These are phyloP conservation scores for Cyrtodaria siliqua DNA, from an alignment of 2,888 invertebrate genomes.

Conservation along the genomic window DNA sequence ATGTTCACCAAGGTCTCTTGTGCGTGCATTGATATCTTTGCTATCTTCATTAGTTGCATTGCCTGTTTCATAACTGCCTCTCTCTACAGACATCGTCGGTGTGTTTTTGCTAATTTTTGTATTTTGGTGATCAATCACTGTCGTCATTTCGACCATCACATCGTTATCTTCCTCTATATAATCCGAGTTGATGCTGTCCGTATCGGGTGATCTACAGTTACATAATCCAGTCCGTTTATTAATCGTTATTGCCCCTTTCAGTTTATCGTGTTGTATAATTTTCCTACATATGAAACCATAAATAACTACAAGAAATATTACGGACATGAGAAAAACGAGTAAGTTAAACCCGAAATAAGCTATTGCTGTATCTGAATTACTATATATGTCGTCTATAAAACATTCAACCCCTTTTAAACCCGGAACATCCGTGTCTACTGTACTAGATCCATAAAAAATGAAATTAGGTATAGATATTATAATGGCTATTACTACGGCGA, in stretches of 20 bases:
- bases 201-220: constrained; percentile 19
- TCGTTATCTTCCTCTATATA: constrained; percentile 16
- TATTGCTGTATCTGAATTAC: constrained; percentile 48
- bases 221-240: constrained; percentile 16
- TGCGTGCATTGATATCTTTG: neutral
- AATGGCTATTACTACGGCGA: constrained; percentile 51
- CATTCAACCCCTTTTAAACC: constrained; percentile 67
- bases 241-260: constrained; percentile 23
- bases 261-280: constrained; percentile 49
- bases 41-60: neutral
- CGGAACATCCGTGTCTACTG: constrained; percentile 47
- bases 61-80: neutral
- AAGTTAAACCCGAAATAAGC: constrained; percentile 65
- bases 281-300: constrained; percentile 65
- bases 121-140: neutral
- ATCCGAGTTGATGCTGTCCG: constrained; percentile 10
- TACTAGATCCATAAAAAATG: constrained; percentile 69
- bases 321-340: constrained; percentile 58
- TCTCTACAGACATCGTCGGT: neutral
- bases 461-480: constrained; percentile 67
- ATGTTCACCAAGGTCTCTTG: neutral
- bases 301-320: constrained; percentile 58
- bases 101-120: neutral
- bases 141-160: constrained; percentile 9
- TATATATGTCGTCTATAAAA: constrained; percentile 64